Conservation (phyloP, 1,140 invertebrate species). For the Saccostrea cuccullata region DNA sequence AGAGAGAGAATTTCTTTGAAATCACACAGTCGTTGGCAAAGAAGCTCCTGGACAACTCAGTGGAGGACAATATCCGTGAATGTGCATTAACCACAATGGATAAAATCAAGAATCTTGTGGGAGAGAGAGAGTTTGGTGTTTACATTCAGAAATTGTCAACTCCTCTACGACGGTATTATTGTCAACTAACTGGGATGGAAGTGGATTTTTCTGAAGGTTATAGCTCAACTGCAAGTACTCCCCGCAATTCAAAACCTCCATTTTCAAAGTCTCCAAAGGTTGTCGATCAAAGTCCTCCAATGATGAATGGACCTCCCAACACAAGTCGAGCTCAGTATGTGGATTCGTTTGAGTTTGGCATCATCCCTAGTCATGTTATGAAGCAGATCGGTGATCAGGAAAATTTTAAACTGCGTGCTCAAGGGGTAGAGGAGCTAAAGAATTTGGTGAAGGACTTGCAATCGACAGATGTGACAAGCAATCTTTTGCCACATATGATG, state of each 20-base stretch:
- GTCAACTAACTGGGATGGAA: slow-evolving; percentile 67
- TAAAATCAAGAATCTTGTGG: slow-evolving; percentile 74
- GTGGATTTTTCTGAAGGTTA: slow-evolving; percentile 43
- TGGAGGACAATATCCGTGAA: slow-evolving; percentile 73
- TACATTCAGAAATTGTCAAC: slow-evolving; percentile 73
- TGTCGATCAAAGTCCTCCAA: slow-evolving; percentile 37
- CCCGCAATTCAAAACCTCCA: slow-evolving; percentile 55
- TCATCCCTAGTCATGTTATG: slow-evolving; percentile 77
- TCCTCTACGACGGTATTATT: slow-evolving; percentile 72
- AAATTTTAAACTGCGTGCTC: slow-evolving; percentile 74
- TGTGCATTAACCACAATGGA: slow-evolving; percentile 72
- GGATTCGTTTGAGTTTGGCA: slow-evolving; percentile 74
- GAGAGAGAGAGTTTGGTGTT: slow-evolving; percentile 71
- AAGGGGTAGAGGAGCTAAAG: slow-evolving; percentile 77
- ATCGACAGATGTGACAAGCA: slow-evolving; percentile 65
- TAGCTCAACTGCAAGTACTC: slow-evolving; percentile 44
- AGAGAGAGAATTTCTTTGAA: slow-evolving; percentile 72
- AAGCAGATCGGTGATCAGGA: slow-evolving; percentile 76
- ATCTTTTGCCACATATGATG: slow-evolving; percentile 82
- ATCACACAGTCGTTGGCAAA: slow-evolving; percentile 75
- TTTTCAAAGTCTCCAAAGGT: slow-evolving; percentile 58
- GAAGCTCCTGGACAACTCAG: slow-evolving; percentile 70
- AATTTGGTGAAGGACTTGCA: slow-evolving; percentile 68
- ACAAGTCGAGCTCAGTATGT: slow-evolving; percentile 63
- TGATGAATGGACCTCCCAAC: slow-evolving; percentile 46